Base-by-base conservation (phyloP, 1,140 invertebrate species). In the Diachasma alloeum region DNA sequence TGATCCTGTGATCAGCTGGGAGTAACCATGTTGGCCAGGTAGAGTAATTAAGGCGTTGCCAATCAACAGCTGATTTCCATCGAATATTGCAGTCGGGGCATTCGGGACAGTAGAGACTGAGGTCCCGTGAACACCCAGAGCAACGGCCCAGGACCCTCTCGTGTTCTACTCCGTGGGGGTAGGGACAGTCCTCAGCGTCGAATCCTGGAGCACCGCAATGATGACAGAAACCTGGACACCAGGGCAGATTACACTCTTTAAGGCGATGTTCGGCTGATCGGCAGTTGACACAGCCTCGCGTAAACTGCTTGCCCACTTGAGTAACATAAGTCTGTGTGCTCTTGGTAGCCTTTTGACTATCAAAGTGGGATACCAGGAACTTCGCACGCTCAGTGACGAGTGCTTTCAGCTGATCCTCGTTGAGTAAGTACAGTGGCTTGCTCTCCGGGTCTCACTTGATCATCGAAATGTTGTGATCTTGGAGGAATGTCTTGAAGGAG, bases 181-280 rank as follows among this genome's bases (percentile, higher is more conserved):
- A 8, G n/a, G 44, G 44, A 13, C n/a, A 48, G n/a, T 48, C 53
- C 10, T 59, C 53, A 15, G 17, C 22, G 19, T 59, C 53, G 11
- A 59, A 59, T 19, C 53, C 53, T 22, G 9, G 10, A 9, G 78
- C 66, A 0, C 78, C 56, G 26, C 73, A 76, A 22, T 71, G 66
- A 17, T 56, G 69, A 15, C 74, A 75, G 36, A 76, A 79, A 22
- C 69, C 73, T 1, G 74, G 68, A 36, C 69, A 13, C 19, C 46
- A 76, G 6, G 73, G 78, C 0, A 75, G 39, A 1, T 39, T 13
- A 31, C 74, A 75, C 0, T 63, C 9, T 4, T 15, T 48, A 24
- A 79, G 80, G 68, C 72, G 36, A 53, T 78, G 42, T n/a, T 76
- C 67, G 17, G 10, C 2, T 3, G 72, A 77, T 6, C 53, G n/a